phyloP scores from a whole-genome alignment of 2,797 vertebrate species.

The Crocodylus rhombifer region DNA sequence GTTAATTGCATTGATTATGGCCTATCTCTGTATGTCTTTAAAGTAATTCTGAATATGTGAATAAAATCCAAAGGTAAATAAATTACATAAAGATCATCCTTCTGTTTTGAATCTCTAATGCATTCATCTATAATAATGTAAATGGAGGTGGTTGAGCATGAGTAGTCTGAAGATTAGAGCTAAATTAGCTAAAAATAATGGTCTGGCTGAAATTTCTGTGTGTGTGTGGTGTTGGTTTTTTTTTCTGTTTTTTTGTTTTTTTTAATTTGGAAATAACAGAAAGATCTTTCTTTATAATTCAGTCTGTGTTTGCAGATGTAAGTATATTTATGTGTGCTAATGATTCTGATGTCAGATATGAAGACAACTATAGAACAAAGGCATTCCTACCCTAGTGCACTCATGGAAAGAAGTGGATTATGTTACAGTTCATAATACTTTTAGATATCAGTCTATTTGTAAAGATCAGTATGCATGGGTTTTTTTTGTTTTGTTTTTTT shows the following conservation, averaged over 20 bases:
- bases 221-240: background rate
- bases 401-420: background rate
- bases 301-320: background rate
- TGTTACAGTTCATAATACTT: background rate
- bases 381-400: background rate
- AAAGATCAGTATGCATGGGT: background rate
- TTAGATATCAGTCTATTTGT: background rate
- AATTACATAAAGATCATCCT: background rate
- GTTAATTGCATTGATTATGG: background rate
- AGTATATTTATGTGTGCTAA: background rate
- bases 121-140: background rate
- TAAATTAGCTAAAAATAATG: background rate
- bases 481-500: background rate
- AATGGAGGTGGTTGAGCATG: accelerated
- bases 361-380: background rate
- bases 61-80: background rate
- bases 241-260: too few relatives aligned
- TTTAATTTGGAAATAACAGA: background rate
- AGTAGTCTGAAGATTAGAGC: background rate
- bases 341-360: background rate
- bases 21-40: background rate
- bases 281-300: background rate
- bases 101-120: background rate
- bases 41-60: background rate
- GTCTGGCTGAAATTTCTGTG: background rate